Percentiles rank a stretch among this genome's conserved stretches.
These are phyloP conservation scores for Psococerastis gibbosa DNA, from an alignment of 2,888 invertebrate species.

Conservation along the genomic window DNA sequence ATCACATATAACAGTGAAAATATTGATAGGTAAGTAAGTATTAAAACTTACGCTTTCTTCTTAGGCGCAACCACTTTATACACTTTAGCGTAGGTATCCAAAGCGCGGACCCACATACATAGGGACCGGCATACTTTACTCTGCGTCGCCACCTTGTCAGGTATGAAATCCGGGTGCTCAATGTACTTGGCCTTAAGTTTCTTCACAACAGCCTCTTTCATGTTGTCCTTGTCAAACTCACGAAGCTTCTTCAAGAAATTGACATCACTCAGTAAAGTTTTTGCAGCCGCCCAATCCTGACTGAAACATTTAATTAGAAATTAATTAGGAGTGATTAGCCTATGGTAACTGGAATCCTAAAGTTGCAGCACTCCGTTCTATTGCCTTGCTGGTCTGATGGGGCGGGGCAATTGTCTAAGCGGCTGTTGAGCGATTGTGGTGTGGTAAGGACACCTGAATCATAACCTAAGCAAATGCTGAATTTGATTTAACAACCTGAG, in stretches of 20 bases:
- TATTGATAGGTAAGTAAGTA: too few relatives aligned
- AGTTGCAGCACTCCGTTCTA: too few relatives aligned
- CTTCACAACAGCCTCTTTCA: constrained; percentile 51
- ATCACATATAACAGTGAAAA: too few relatives aligned
- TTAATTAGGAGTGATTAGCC: too few relatives aligned
- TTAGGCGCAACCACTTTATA: constrained; percentile 79
- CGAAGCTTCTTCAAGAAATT: constrained; percentile 65
- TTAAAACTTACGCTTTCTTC: constrained; percentile 43
- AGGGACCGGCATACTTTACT: constrained; percentile 78
- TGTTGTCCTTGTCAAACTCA: constrained; percentile 75
- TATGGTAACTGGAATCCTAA: too few relatives aligned
- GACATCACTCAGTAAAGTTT: constrained; percentile 57
- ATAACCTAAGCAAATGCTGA: too few relatives aligned
- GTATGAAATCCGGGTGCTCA: constrained; percentile 68
- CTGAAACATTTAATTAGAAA: constrained; percentile 28
- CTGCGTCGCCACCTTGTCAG: constrained; percentile 65
- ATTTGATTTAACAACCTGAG: too few relatives aligned
- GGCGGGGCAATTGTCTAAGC: too few relatives aligned
- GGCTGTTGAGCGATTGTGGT: too few relatives aligned
- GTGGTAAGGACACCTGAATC: too few relatives aligned
- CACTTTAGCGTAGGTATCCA: constrained; percentile 74
- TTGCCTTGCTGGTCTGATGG: too few relatives aligned
- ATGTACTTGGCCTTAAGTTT: constrained; percentile 63
- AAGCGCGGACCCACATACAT: constrained; percentile 83
- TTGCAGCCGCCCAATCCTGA: constrained; percentile 73